These are phyloP conservation scores for Cydia amplana DNA, from an alignment of 1,140 invertebrate species.

Conservation along the genomic window DNA sequence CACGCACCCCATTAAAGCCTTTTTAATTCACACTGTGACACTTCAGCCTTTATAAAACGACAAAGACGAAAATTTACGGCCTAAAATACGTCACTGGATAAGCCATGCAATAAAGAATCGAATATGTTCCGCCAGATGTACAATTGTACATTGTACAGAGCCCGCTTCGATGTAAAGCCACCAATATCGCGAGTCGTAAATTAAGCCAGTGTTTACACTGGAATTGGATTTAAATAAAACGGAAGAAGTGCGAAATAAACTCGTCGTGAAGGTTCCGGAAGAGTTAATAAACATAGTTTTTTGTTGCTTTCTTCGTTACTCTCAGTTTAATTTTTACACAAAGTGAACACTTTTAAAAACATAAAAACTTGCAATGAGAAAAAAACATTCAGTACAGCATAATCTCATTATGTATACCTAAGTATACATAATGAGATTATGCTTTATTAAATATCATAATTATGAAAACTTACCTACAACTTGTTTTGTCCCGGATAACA, in stretches of 20 bases:
- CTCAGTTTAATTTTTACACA: too few relatives aligned
- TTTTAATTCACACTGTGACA: slow-evolving; percentile 17
- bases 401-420: too few relatives aligned
- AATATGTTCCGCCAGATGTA: slow-evolving; percentile 4
- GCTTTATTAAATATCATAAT: too few relatives aligned
- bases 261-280: background rate
- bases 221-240: slow-evolving; percentile 21
- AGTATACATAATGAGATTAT: too few relatives aligned
- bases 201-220: slow-evolving; percentile 7
- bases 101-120: slow-evolving; percentile 15
- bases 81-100: slow-evolving; percentile 21
- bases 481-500: too few relatives aligned
- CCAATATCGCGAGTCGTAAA: slow-evolving; percentile 5
- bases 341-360: too few relatives aligned
- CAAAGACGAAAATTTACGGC: slow-evolving; percentile 16
- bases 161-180: slow-evolving; percentile 2
- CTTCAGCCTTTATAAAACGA: slow-evolving; percentile 4
- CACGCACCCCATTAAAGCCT: background rate
- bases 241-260: background rate
- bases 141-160: slow-evolving; percentile 7
- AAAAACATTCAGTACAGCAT: too few relatives aligned
- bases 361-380: too few relatives aligned
- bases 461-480: too few relatives aligned
- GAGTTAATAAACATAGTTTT: background rate
- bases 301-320: too few relatives aligned